Evolutionary conservation across 2,888 invertebrate species (phyloP).

Genomic region (Eledona agricola): DNA sequence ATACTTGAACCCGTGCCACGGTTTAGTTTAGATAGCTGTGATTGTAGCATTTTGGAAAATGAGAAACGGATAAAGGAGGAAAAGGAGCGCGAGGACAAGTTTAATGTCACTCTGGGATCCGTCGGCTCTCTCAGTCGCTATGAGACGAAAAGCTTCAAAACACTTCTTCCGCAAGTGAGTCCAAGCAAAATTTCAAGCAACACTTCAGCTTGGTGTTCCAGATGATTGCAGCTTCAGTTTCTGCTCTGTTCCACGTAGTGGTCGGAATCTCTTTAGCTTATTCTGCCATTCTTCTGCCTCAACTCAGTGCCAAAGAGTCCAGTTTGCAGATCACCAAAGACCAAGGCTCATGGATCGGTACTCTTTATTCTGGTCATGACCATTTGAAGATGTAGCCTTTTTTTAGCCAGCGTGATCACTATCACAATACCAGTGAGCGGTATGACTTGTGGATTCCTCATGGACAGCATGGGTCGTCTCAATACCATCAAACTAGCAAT

Average conservation of each 20-base stretch:
- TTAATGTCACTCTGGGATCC: slow-evolving; percentile 25
- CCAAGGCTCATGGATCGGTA: slow-evolving; percentile 65
- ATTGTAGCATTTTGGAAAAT: slow-evolving; percentile 24
- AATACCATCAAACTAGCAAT: slow-evolving; percentile 67
- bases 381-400: too few species aligned
- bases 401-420: slow-evolving; percentile 67
- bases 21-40: too few species aligned
- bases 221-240: slow-evolving; percentile 64
- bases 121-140: slow-evolving; percentile 24
- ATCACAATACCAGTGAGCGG: slow-evolving; percentile 67
- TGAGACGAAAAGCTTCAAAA: slow-evolving; percentile 26
- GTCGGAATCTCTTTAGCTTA: slow-evolving; percentile 67
- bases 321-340: slow-evolving; percentile 52
- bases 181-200: slow-evolving; percentile 2
- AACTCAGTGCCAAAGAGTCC: slow-evolving; percentile 50
- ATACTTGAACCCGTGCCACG: neutral
- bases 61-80: slow-evolving; percentile 21
- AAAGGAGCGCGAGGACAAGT: slow-evolving; percentile 11
- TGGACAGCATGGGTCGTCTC: slow-evolving; percentile 67
- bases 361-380: neutral
- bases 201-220: slow-evolving; percentile 46
- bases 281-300: slow-evolving; percentile 66
- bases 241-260: slow-evolving; percentile 66
- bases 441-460: slow-evolving; percentile 65
- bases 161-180: slow-evolving; percentile 31